Conservation (phyloP, 2,113 vertebrate species). For the Merops nubicus region DNA sequence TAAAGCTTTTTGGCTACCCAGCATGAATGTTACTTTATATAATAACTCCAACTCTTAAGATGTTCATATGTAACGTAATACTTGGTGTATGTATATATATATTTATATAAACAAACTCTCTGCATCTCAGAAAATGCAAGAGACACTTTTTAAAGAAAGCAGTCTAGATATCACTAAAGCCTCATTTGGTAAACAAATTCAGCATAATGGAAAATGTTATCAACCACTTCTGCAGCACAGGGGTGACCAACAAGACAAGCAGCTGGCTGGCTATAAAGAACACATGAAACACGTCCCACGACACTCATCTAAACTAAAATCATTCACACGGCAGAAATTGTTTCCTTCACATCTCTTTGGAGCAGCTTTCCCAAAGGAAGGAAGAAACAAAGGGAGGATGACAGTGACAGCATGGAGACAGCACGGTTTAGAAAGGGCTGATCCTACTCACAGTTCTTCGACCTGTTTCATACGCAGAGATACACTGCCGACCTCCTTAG, state of each 20-base stretch:
- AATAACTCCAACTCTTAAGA: not conserved
- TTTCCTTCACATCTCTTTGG: not conserved
- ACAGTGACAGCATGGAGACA: slow-evolving; percentile 44
- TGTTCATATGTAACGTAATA: not conserved
- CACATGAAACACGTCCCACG: not conserved
- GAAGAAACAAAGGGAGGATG: not conserved
- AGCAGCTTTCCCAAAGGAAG: slow-evolving; percentile 28
- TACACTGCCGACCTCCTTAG: slow-evolving; percentile 98
- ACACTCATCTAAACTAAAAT: not conserved
- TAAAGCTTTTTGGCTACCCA: not conserved
- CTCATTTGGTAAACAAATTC: not conserved
- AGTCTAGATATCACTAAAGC: not conserved
- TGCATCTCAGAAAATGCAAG: not conserved
- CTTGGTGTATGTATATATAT: not conserved
- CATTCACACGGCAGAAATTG: not conserved
- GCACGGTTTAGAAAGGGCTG: slow-evolving; percentile 61
- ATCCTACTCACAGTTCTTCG: slow-evolving; percentile 99
- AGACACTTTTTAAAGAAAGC: not conserved
- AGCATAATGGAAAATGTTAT: not conserved
- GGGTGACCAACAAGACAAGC: not conserved
- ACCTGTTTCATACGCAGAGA: slow-evolving; percentile 99
- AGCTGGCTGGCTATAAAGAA: not conserved
- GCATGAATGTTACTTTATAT: not conserved
- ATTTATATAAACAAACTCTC: not conserved
- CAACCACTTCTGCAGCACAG: not conserved